A percentile compares a stretch with the other conserved stretches of the same genome.
phyloP scores from a whole-genome alignment of 2,797 vertebrate species.

The Enteromius viviparus region DNA sequence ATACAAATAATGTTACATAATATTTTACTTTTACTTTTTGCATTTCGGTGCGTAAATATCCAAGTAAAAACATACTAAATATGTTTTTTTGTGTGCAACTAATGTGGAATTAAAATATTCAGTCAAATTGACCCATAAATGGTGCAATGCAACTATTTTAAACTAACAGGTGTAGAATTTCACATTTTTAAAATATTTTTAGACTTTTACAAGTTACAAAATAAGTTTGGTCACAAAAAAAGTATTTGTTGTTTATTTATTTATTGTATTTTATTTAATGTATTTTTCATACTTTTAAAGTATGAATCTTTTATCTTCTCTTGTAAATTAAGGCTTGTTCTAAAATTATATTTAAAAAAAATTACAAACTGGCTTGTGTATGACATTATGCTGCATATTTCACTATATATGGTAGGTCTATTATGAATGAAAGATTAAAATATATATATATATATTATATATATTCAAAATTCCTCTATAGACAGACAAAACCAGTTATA shows the following conservation, averaged over 20 bases:
- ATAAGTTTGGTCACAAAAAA: too few relatives aligned
- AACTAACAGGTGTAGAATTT: too few relatives aligned
- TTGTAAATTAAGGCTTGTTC: not conserved
- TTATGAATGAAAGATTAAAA: not conserved
- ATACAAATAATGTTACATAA: not conserved
- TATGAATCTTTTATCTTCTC: not conserved
- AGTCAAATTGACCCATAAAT: not conserved
- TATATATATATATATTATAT: too few relatives aligned
- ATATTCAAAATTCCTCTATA: not conserved
- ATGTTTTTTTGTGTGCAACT: not conserved
- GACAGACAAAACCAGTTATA: not conserved
- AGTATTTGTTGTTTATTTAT: too few relatives aligned
- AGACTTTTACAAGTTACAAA: too few relatives aligned
- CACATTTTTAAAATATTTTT: too few relatives aligned
- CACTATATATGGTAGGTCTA: not conserved
- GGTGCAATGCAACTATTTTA: not conserved
- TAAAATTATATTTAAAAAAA: not conserved
- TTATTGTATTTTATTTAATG: too few relatives aligned
- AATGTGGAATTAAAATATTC: not conserved
- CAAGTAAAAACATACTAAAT: not conserved
- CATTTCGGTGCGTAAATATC: not conserved
- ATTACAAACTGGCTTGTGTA: not conserved
- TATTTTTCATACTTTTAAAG: not conserved
- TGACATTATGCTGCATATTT: not conserved
- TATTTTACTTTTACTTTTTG: not conserved